Conservation (phyloP, 2,797 vertebrate genomes). For the Micropoecilia bifurca region DNA sequence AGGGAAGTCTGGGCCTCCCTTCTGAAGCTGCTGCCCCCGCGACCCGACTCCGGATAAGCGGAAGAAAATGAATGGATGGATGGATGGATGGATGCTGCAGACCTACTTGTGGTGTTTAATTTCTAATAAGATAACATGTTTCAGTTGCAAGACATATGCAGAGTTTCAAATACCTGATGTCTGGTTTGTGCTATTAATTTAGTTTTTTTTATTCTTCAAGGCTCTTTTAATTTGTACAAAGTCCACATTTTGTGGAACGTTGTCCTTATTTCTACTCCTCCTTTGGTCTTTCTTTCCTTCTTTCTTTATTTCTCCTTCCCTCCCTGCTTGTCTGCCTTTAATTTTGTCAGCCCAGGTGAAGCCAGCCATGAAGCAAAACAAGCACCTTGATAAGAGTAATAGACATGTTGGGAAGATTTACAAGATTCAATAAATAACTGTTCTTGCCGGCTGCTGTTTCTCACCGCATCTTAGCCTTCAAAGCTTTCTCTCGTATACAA, state of each 20-base stretch:
- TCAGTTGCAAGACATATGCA: background rate
- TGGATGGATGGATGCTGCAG: too few species aligned
- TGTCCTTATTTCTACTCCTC: background rate
- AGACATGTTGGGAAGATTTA: constrained; percentile 43
- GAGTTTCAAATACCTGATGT: background rate
- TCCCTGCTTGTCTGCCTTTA: constrained; percentile 5
- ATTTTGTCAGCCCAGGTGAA: constrained; percentile 27
- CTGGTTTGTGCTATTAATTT: background rate
- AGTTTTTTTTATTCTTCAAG: background rate
- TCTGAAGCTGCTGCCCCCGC: too few species aligned
- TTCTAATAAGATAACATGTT: background rate
- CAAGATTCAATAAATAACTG: constrained; percentile 46
- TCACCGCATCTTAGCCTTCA: constrained; percentile 17
- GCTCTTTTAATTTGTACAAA: background rate
- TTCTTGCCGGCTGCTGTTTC: constrained; percentile 18
- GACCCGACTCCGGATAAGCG: too few species aligned
- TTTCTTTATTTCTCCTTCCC: background rate
- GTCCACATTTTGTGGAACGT: background rate
- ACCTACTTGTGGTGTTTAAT: background rate
- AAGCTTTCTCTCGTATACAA: constrained; percentile 12
- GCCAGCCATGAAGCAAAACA: constrained; percentile 33
- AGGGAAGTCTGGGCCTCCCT: too few species aligned
- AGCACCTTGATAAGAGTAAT: constrained; percentile 49
- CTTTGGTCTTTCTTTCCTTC: background rate
- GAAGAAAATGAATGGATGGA: too few species aligned